Evolutionary conservation across 2,113 vertebrate species (phyloP).

Genomic region (Cochlearius cochlearius): DNA sequence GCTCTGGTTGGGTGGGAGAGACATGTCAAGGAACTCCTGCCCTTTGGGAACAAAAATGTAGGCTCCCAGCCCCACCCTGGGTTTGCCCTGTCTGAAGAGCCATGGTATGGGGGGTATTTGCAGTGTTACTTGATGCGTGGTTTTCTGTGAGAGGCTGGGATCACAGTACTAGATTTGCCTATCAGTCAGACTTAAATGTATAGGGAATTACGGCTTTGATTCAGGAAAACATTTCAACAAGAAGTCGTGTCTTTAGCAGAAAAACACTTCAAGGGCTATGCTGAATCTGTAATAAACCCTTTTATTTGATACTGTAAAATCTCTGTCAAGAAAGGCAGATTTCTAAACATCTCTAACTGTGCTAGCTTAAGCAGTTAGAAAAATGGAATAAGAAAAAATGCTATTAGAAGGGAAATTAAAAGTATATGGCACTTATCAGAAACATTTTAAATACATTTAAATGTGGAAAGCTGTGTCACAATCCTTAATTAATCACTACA

Average conservation of each 20-base stretch:
- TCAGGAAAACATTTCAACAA: background rate
- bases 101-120: background rate
- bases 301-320: background rate
- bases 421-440: background rate
- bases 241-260: background rate
- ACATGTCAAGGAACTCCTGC: background rate
- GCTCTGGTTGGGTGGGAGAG: background rate
- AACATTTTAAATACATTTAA: background rate
- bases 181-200: background rate
- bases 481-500: background rate
- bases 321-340: background rate
- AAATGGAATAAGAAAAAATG: background rate
- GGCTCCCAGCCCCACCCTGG: background rate
- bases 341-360: background rate
- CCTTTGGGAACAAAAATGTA: background rate
- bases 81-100: background rate
- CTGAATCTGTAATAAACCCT: background rate
- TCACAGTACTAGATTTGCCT: background rate
- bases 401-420: background rate
- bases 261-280: background rate
- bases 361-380: background rate
- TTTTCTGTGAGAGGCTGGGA: background rate
- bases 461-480: background rate
- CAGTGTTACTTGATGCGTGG: background rate
- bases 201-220: slow-evolving; percentile 4